phyloP scores from a whole-genome alignment of 2,888 invertebrate genomes.

The Rhopalosiphum nymphaeae region DNA sequence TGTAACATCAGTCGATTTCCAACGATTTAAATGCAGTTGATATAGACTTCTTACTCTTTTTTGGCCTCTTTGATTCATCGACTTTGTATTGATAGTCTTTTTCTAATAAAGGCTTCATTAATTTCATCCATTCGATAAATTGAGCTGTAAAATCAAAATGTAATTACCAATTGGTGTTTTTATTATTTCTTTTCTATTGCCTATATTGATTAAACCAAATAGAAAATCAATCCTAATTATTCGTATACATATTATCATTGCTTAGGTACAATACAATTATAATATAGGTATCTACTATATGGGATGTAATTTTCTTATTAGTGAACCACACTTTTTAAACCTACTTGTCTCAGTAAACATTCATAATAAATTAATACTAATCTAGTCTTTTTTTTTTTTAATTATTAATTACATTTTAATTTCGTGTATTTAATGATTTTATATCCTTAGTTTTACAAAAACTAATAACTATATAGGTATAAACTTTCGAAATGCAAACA shows the following conservation, averaged over 20 bases:
- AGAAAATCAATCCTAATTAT: not conserved
- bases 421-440: not conserved
- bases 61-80: slow-evolving; percentile 66
- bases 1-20: slow-evolving; percentile 55
- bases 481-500: not conserved
- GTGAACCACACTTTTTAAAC: not conserved
- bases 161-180: not conserved
- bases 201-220: not conserved
- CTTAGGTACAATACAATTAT: not conserved
- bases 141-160: slow-evolving; percentile 66
- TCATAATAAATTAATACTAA: not conserved
- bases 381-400: not conserved
- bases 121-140: slow-evolving; percentile 68
- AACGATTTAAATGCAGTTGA: slow-evolving; percentile 52
- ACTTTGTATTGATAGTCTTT: slow-evolving; percentile 69
- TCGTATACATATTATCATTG: not conserved
- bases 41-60: slow-evolving; percentile 49
- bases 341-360: not conserved
- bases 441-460: too few species aligned
- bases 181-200: not conserved
- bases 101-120: slow-evolving; percentile 69
- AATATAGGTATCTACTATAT: not conserved
- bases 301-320: not conserved
- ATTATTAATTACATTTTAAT: not conserved
- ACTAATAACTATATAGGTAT: not conserved